Evolutionary conservation across 2,888 invertebrate species (phyloP), one percentile per base, ranked within the genome.

Genomic region (Chrysodeixis includens): DNA sequence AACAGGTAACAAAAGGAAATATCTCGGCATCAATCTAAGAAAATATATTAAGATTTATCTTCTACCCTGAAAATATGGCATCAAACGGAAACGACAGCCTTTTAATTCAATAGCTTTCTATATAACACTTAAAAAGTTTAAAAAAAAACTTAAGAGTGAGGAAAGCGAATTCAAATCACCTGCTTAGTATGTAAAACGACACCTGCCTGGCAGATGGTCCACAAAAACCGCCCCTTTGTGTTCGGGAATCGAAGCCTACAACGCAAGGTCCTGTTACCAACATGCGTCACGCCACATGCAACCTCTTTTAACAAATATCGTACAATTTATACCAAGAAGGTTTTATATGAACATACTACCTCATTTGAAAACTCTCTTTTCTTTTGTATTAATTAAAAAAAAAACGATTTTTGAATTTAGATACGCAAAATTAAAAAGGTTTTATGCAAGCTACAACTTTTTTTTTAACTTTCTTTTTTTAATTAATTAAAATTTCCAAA

Each of bases 161-260:
- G 85, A 88, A 88, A 86, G 87, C 87, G 87, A 89, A 90, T 91
- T 88, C 81, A 90, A 92, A 92, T 90, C 93, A 94, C 93, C 94
- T 94, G 94, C 90, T 94, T 90, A 87, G 84, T 90, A 92, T 92
- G 91, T 90, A 92, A 89, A 89, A 83, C 84, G 86, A 90, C 94
- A 94, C 94, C 94, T 94, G 94, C 92, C 76, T 76, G 90, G 88
- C 94, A 94, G 93, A 93, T 94, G 94, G 87, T 76, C 78, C 79
- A 90, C 88, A 62, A 85, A 85, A 92, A 79, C 84, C 83, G 85
- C 85, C 86, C 71, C 73, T 78, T 76, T 74, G 63, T 69, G 69
- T 71, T 83, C 84, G 86, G 87, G 86, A 84, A 83, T 83, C 80
- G 81, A 79, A 70, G 73, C 78, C 78, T 71, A 58, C 54, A 58